Conservation (phyloP, 1,140 invertebrate genomes). For the Elysia chlorotica region DNA sequence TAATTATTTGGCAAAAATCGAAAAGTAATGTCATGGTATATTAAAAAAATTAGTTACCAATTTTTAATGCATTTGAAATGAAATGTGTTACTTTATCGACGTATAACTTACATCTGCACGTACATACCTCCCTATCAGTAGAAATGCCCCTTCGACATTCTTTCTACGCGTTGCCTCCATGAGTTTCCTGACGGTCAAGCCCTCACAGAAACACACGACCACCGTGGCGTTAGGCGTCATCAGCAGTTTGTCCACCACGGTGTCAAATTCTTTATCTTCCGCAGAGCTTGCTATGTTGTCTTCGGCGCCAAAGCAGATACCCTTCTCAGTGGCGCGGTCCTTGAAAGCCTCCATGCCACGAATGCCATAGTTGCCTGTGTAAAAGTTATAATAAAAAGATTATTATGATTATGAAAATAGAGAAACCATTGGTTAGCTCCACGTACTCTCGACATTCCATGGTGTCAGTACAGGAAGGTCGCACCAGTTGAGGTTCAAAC, state of each 20-base stretch:
- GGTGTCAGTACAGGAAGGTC: too few species aligned
- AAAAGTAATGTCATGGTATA: not conserved
- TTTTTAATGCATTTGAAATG: not conserved
- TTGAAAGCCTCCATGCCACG: constrained; percentile 80
- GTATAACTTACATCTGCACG: not conserved
- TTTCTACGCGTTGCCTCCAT: constrained; percentile 69
- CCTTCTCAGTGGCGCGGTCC: constrained; percentile 70
- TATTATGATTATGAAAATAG: too few species aligned
- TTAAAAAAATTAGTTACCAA: not conserved
- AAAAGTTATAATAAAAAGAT: too few species aligned
- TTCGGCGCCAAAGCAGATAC: constrained; percentile 75
- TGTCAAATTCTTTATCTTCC: constrained; percentile 69
- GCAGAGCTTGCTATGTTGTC: constrained; percentile 72
- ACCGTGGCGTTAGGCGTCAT: constrained; percentile 70
- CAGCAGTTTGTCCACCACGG: constrained; percentile 67
- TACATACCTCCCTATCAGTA: constrained; percentile 72
- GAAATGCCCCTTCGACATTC: constrained; percentile 70
- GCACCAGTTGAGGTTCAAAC: too few species aligned
- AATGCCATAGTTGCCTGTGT: constrained; percentile 79
- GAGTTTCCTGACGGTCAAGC: constrained; percentile 74
- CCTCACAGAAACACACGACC: constrained; percentile 86
- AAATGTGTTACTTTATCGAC: not conserved
- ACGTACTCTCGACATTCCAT: too few species aligned
- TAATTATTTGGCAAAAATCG: not conserved
- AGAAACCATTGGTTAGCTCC: too few species aligned